phyloP scores from a whole-genome alignment of 2,888 invertebrate species.

The Itoplectis maculator region DNA sequence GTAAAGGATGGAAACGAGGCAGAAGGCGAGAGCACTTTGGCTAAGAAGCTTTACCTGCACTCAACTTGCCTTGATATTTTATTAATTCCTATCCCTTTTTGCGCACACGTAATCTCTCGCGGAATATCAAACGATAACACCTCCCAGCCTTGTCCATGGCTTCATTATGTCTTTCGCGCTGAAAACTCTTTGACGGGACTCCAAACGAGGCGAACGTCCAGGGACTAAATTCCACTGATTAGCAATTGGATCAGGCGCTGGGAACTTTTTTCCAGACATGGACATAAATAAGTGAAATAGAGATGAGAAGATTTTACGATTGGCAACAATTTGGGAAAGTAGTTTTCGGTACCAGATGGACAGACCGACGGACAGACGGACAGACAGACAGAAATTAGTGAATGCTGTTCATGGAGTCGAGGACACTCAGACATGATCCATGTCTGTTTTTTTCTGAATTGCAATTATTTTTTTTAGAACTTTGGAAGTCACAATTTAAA shows the following conservation, averaged over 20 bases:
- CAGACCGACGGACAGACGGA: no score
- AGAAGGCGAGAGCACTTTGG: conserved; percentile 70
- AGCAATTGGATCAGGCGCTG: background rate
- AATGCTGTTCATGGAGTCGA: no score
- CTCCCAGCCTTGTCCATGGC: background rate
- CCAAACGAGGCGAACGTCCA: background rate
- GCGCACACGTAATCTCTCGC: conserved; percentile 68
- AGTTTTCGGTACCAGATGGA: background rate
- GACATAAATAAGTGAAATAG: no score
- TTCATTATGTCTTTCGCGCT: conserved; percentile 1
- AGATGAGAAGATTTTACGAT: no score
- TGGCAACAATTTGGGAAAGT: background rate
- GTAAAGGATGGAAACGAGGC: conserved; percentile 31
- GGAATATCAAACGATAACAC: conserved; percentile 46
- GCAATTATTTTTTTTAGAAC: no score
- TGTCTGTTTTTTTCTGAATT: no score
- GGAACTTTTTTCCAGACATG: background rate
- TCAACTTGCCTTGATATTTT: conserved; percentile 79
- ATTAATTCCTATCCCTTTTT: conserved; percentile 75
- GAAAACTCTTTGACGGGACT: conserved; percentile 25
- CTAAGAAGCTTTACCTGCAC: conserved; percentile 78
- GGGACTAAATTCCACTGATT: background rate
- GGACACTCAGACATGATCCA: no score
- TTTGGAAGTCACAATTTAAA: background rate
- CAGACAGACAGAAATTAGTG: no score